Percentiles rank a stretch among this genome's conserved stretches.
phyloP scores from a whole-genome alignment of 2,888 invertebrate genomes.

The Agonopterix subpropinquella region DNA sequence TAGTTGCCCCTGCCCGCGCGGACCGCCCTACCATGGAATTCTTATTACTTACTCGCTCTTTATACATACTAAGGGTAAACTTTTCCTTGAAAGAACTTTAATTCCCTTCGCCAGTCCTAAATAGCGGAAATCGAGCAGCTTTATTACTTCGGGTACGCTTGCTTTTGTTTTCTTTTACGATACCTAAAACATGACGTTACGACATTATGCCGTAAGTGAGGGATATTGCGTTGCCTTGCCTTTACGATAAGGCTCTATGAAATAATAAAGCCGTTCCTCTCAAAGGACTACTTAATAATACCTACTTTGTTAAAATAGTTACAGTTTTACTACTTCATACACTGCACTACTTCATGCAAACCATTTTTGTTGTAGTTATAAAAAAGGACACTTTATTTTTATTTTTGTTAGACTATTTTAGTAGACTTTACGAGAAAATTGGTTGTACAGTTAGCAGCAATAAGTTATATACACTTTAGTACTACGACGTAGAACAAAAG shows the following conservation, averaged over 20 bases:
- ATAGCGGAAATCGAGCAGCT: constrained; percentile 56
- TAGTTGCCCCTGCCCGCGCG: constrained; percentile 31
- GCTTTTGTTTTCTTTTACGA: constrained; percentile 59
- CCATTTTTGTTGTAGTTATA: too few species aligned
- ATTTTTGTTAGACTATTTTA: too few species aligned
- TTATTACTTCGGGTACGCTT: constrained; percentile 56
- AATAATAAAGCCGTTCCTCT: constrained; percentile 23
- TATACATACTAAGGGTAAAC: constrained; percentile 52
- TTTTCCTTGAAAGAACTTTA: constrained; percentile 59
- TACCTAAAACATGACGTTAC: constrained; percentile 51
- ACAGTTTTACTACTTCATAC: too few species aligned
- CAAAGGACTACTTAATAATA: constrained; percentile 6
- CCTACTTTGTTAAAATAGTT: too few species aligned
- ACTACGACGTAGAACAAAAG: too few species aligned
- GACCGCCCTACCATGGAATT: constrained; percentile 46
- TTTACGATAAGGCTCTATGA: constrained; percentile 31
- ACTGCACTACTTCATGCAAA: too few species aligned
- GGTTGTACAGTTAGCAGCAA: too few species aligned
- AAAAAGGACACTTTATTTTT: too few species aligned
- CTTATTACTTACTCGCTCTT: constrained; percentile 53
- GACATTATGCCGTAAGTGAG: constrained; percentile 45
- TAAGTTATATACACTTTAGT: too few species aligned
- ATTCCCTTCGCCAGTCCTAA: constrained; percentile 52
- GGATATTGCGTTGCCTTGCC: constrained; percentile 33
- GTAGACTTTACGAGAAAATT: too few species aligned